These are phyloP conservation scores for Zelostemma sp. DNA, from an alignment of 1,140 invertebrate species.

Conservation along the genomic window DNA sequence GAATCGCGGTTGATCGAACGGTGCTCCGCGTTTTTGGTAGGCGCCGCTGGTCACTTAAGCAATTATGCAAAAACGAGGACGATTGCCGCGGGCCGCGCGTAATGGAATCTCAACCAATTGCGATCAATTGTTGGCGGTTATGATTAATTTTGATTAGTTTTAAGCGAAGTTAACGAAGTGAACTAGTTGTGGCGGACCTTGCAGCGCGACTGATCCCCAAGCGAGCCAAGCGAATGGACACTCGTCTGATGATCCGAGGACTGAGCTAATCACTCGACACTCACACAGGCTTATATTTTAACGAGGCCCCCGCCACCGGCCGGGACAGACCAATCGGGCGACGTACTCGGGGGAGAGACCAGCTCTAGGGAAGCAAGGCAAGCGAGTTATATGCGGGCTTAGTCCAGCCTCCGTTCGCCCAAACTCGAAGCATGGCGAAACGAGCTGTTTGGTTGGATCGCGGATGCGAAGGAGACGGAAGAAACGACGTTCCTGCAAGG, in stretches of 20 bases:
- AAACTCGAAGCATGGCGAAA: not conserved
- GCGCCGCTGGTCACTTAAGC: constrained; percentile 47
- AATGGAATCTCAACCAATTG: constrained; percentile 69
- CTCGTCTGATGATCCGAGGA: constrained; percentile 49
- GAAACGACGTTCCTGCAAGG: too few species aligned
- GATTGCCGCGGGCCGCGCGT: constrained; percentile 52
- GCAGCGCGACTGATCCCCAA: constrained; percentile 55
- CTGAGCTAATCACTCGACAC: constrained; percentile 63
- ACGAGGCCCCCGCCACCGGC: constrained; percentile 57
- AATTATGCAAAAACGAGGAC: constrained; percentile 52
- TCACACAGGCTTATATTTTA: constrained; percentile 69
- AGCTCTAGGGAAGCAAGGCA: too few species aligned
- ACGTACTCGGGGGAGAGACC: constrained; percentile 33
- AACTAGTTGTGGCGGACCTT: constrained; percentile 58
- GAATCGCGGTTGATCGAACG: too few species aligned
- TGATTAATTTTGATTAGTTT: constrained; percentile 71
- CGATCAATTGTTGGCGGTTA: constrained; percentile 69
- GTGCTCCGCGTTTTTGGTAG: constrained; percentile 30
- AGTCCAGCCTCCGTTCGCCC: constrained; percentile 22
- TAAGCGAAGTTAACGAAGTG: constrained; percentile 67
- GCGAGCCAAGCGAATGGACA: constrained; percentile 34
- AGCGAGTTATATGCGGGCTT: constrained; percentile 50
- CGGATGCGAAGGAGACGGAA: not conserved
- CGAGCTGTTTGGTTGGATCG: too few species aligned
- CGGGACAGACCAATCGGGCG: constrained; percentile 55